These are phyloP conservation scores for Cygnus atratus DNA, from an alignment of 2,113 vertebrate genomes.

Conservation along the genomic window DNA sequence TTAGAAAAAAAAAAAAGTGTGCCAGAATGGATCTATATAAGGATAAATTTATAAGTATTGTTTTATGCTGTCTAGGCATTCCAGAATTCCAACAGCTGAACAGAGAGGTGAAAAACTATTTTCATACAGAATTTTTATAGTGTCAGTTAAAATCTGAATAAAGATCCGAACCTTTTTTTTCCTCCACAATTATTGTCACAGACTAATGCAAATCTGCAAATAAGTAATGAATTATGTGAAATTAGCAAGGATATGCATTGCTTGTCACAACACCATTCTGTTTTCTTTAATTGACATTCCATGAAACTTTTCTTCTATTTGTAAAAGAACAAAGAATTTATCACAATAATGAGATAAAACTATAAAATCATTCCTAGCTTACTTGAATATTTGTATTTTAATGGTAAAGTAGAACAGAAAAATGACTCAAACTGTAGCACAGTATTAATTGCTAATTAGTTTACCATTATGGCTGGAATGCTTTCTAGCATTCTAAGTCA, in stretches of 20 bases:
- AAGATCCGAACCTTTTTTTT: background rate
- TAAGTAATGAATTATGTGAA: background rate
- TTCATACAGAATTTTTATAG: background rate
- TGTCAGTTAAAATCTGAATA: background rate
- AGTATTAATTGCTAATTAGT: constrained; percentile 72
- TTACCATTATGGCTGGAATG: constrained; percentile 56
- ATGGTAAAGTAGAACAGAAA: constrained; percentile 17
- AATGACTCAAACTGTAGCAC: background rate
- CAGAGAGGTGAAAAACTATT: background rate
- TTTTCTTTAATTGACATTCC: background rate
- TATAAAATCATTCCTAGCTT: background rate
- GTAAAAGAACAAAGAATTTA: background rate
- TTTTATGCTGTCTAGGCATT: background rate
- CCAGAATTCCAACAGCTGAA: background rate
- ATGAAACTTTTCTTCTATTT: background rate
- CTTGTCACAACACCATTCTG: background rate
- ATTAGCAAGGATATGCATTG: background rate
- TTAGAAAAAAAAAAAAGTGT: background rate
- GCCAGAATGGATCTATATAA: constrained; percentile 6
- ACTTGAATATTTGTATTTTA: constrained; percentile 9
- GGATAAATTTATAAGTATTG: background rate
- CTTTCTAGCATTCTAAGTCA: constrained; percentile 58
- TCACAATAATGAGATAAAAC: background rate
- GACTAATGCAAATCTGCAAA: background rate
- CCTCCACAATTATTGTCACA: background rate